phyloP scores from a whole-genome alignment of 2,113 vertebrate genomes.

The Nyctereutes procyonoides region DNA sequence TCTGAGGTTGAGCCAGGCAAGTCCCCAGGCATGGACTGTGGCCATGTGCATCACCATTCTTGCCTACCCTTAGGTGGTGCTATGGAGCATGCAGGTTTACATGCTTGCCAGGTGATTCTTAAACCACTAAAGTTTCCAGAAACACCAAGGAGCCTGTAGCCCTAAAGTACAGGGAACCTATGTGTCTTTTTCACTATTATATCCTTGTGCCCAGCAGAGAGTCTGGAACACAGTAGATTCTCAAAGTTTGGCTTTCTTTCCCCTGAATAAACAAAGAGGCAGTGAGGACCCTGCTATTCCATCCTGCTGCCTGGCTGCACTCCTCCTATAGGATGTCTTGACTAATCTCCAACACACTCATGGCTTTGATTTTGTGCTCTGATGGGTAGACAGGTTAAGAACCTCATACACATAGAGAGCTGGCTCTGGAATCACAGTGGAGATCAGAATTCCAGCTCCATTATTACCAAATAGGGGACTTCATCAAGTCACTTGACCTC shows the following conservation, averaged over 20 bases:
- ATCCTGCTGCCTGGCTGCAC: not conserved
- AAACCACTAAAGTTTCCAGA: not conserved
- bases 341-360: not conserved
- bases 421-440: not conserved
- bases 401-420: not conserved
- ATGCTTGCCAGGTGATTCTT: not conserved
- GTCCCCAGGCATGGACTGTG: not conserved
- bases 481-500: not conserved
- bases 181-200: not conserved
- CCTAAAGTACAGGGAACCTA: not conserved
- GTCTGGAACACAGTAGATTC: not conserved
- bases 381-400: not conserved
- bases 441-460: not conserved
- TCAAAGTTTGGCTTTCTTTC: not conserved
- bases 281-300: not conserved
- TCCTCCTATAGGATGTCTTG: not conserved
- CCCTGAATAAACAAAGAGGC: not conserved
- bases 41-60: accelerated
- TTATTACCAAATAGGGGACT: accelerated
- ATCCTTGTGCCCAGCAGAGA: not conserved
- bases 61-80: not conserved
- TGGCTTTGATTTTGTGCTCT: not conserved
- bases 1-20: not conserved
- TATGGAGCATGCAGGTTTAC: not conserved
- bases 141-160: not conserved